Base-by-base conservation (phyloP, 30 jellyfish, hydroid and myxozoan species). In the Turritopsis rubra region DNA sequence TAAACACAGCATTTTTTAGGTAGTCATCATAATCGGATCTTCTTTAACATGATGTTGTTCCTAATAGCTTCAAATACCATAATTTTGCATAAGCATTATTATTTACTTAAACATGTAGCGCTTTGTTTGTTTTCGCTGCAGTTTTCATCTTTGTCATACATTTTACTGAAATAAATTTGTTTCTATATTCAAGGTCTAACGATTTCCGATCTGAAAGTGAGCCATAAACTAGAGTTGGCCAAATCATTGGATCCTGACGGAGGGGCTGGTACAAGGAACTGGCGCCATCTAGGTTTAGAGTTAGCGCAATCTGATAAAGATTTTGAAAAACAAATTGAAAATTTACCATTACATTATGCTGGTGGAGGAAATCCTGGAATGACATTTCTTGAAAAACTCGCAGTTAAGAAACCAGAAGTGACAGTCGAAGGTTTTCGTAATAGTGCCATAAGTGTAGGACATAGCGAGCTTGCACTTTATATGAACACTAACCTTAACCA, bases 361-460 rank as follows among this genome's bases (percentile, higher is more conserved):
- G 77, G 77, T n/a, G 77, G 77, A 68, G 77, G 77, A 27, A 68
- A 27, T 19, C 77, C 77, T 7, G 77, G 23, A n/a, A 68, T 68
- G 77, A 8, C 77, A n/a, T 68, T 68, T 0, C 16, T 68, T 17
- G 7, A 68, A 7, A 7, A 16, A n/a, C 8, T 68, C 17, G 77
- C 77, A 23, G 30, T 68, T 68, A 68, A 68, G 16, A 23, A 19
- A 23, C 77, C 77, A 68, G 77, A 68, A 68, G 30, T 1, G 28
- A 68, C 77, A n/a, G 77, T 68, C 9, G 22, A 68, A 68, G 31
- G 21, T 23, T 68, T 68, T 27, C 28, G 77, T 8, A 22, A 0
- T 7, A 27, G 16, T 68, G 77, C 77, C 21, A 68, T 7, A 68
- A 27, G 19, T 9, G 0, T 68, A 0, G 77, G 19, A 7, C 28